Percentiles rank a stretch among this genome's conserved stretches.
phyloP scores from a whole-genome alignment of 2,888 invertebrate genomes.

The Acanthosepion pharaonis region DNA sequence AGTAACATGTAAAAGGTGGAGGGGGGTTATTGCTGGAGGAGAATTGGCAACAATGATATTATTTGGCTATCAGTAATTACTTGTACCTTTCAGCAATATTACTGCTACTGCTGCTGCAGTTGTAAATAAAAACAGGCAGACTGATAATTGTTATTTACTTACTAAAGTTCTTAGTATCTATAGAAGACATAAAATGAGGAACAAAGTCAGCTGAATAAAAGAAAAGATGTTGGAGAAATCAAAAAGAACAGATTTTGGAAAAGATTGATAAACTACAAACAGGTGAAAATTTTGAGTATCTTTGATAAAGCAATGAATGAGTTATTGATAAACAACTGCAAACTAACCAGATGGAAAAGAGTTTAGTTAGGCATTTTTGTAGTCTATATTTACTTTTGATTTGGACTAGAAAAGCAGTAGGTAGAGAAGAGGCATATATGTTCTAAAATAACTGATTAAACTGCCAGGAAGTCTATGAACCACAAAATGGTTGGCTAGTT shows the following conservation, averaged over 20 bases:
- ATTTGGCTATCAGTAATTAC: neutral
- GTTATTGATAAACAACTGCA: too few relatives aligned
- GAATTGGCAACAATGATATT: neutral
- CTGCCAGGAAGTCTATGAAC: too few relatives aligned
- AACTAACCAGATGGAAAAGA: too few relatives aligned
- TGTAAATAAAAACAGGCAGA: neutral
- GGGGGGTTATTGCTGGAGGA: neutral
- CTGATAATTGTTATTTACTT: neutral
- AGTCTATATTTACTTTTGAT: neutral
- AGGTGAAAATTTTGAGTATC: neutral
- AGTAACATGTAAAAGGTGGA: neutral
- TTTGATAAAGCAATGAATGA: neutral
- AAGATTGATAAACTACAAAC: neutral
- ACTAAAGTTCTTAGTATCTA: neutral
- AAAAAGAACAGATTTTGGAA: neutral
- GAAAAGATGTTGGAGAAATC: neutral
- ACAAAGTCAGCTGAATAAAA: neutral
- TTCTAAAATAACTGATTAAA: too few relatives aligned
- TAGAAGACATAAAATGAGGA: neutral
- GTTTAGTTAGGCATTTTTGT: neutral
- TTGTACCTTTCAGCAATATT: neutral
- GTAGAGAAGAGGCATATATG: neutral
- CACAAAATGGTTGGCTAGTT: too few relatives aligned
- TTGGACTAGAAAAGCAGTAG: neutral
- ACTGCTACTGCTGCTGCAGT: neutral